These are phyloP conservation scores for Notospermus geniculatus DNA, from an alignment of 1,140 invertebrate genomes.

Conservation along the genomic window DNA sequence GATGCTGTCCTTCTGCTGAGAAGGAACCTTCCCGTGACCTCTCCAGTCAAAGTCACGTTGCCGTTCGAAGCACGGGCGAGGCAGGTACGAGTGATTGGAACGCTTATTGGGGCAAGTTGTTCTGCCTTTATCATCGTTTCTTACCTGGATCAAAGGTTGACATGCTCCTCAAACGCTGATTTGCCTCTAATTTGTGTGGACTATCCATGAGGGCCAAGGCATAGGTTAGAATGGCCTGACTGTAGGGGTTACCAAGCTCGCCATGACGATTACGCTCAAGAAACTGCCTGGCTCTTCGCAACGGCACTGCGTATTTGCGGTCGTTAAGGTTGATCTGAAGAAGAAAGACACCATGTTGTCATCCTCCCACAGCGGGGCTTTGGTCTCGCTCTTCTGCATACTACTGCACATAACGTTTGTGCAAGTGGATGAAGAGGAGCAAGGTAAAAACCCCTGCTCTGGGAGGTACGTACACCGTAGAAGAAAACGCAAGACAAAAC, in stretches of 20 bases:
- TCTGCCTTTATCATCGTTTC: no score
- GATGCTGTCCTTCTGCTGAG: no score
- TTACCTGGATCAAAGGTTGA: constrained; percentile 13
- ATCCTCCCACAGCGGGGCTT: neutral
- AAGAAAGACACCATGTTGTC: neutral
- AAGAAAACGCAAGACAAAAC: no score
- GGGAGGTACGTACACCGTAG: no score
- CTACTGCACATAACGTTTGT: no score
- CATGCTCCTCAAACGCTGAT: constrained; percentile 22
- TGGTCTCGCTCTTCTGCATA: neutral
- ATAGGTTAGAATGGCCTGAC: constrained; percentile 36
- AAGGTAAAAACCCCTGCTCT: no score
- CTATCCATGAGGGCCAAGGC: constrained; percentile 37
- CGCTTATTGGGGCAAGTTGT: no score
- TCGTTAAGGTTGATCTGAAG: no score
- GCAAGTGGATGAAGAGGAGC: no score
- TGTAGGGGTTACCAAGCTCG: constrained; percentile 33
- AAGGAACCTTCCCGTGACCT: no score
- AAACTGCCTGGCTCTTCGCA: constrained; percentile 28
- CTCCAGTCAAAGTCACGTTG: no score
- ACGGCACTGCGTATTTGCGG: neutral
- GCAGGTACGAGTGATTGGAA: neutral
- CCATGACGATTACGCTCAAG: constrained; percentile 35
- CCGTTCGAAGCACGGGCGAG: no score
- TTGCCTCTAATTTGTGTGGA: constrained; percentile 13